phyloP scores from a whole-genome alignment of 2,113 vertebrate species.

The Dicaeum eximium region DNA sequence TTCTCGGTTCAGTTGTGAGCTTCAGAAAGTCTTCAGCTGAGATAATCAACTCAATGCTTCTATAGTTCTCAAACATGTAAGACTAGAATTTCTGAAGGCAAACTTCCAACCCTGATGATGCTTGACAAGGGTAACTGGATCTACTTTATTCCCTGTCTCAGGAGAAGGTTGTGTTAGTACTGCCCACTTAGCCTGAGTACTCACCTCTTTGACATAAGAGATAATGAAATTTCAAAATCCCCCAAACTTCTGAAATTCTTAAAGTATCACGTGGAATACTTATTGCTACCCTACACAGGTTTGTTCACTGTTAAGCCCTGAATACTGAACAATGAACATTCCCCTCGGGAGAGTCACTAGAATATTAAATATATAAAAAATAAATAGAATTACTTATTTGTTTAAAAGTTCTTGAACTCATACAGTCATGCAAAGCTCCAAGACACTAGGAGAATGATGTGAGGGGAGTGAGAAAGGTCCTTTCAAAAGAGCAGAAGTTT shows the following conservation, averaged over 20 bases:
- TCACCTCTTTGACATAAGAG: neutral
- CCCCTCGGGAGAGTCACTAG: fast-evolving
- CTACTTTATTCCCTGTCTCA: neutral
- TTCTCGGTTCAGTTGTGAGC: neutral
- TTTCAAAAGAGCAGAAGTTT: neutral
- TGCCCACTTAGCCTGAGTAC: neutral
- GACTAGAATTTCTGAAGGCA: neutral
- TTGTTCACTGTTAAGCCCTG: neutral
- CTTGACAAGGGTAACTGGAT: neutral
- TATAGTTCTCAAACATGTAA: neutral
- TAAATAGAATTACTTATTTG: neutral
- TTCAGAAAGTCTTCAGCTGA: neutral
- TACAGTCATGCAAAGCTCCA: neutral
- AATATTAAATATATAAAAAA: neutral
- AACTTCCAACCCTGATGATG: neutral
- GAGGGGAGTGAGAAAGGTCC: neutral
- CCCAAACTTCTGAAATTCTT: neutral
- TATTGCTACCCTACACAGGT: neutral
- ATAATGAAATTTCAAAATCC: neutral
- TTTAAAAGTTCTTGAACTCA: neutral
- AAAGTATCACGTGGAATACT: neutral
- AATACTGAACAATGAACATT: neutral
- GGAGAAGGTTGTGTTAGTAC: neutral
- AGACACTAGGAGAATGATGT: neutral
- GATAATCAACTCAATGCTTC: neutral